Evolutionary conservation across 2,113 vertebrate species (phyloP).

Genomic region (Apus apus): DNA sequence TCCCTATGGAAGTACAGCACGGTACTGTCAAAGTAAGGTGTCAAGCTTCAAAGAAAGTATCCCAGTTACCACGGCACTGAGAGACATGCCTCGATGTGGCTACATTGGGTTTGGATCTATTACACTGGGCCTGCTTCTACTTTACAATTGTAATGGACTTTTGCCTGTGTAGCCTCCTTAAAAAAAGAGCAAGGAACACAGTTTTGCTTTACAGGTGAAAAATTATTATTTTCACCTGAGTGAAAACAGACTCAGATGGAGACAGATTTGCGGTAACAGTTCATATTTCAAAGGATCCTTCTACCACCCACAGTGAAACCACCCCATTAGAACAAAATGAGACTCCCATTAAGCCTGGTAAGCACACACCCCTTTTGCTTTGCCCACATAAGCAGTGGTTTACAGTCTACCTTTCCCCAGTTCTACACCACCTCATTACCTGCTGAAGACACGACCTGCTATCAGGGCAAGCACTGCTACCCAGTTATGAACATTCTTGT

Average conservation of each 20-base stretch:
- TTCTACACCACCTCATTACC: not conserved
- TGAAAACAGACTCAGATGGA: not conserved
- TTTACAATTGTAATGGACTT: not conserved
- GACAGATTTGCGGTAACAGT: not conserved
- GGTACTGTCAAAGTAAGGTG: not conserved
- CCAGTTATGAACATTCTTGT: not conserved
- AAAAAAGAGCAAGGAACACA: not conserved
- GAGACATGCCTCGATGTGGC: not conserved
- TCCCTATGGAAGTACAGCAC: not conserved
- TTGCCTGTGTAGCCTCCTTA: not conserved
- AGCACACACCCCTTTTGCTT: not conserved
- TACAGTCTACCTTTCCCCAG: not conserved
- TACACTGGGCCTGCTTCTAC: not conserved
- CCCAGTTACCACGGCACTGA: not conserved
- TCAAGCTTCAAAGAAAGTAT: not conserved
- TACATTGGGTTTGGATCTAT: not conserved
- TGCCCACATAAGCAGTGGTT: not conserved
- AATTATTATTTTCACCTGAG: not conserved
- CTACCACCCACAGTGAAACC: not conserved
- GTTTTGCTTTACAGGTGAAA: not conserved
- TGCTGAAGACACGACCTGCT: not conserved
- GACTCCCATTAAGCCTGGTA: not conserved
- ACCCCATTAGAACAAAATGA: not conserved
- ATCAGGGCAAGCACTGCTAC: not conserved
- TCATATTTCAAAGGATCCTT: not conserved